Base-by-base conservation (phyloP, 2,888 invertebrate species). In the Volucella inflata region DNA sequence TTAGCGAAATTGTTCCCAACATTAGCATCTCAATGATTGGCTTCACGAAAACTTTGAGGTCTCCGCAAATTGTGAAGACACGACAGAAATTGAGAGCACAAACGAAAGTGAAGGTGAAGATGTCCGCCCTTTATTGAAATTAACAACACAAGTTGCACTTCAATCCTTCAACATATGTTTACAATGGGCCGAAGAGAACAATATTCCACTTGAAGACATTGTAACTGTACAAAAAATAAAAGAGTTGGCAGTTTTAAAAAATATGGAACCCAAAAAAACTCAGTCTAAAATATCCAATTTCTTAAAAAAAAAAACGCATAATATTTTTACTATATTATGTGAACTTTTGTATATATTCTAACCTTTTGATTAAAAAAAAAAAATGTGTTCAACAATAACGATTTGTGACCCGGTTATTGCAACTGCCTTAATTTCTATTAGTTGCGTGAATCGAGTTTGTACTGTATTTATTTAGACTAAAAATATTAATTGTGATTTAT, bases 21-120 rank as follows among this genome's bases (percentile, higher is more conserved):
- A 2, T 44, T 44, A 44, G n/a, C n/a, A n/a, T n/a, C n/a, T n/a
- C n/a, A n/a, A n/a, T n/a, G 76, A 87, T 87, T 87, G 83, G 48
- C 40, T 65, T 53, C 36, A 76, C 70, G 65, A 71, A 82, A 76
- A 87, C 78, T 64, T 71, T 60, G 79, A 79, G 79, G 72, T 75
- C 60, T 78, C 71, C 8, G 71, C 59, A 68, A 62, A 57, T 57
- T 57, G 38, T 60, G 42, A 62, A 21, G 36, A 65, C 50, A 38
- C 55, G 65, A 53, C 46, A 14, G 21, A 48, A 60, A 16, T 30
- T 38, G 50, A 48, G 40, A 51, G 40, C 40, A 21, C 1, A 21
- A 21, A 21, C 1, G 2, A 21, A 21, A 21, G 21, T 21, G 21
- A 21, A 1, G 21, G 21, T 21, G 21, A 21, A 21, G 21, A 1